Evolutionary conservation across 53 echinoderm and acorn worm genomes (phyloP), one percentile per base, ranked within the genome.

Genomic region (Luidia sarsii): DNA sequence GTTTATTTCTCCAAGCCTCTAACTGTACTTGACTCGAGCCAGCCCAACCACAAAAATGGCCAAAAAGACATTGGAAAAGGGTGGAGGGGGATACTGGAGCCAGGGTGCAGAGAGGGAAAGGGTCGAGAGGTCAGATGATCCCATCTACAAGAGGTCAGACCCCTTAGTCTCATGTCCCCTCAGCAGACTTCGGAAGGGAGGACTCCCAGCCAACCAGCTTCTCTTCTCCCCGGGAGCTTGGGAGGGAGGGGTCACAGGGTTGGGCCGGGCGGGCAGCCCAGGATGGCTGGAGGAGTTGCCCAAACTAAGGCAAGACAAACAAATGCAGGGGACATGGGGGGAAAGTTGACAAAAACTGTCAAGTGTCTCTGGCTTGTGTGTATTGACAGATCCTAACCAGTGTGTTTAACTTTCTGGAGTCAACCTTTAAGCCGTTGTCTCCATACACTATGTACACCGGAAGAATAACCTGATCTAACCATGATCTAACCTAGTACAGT

Each of bases 231-330:
- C 75, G 60, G 43, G 46, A 61, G 67, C 10, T 45, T 67, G 67
- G 10, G 41, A 11, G 41, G 11, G 41, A 53, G n/a, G n/a, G 53
- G 53, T 8, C 67, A 43, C 41, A 45, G 75, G 75, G 59, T n/a
- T n/a, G n/a, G n/a, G n/a, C n/a, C n/a, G n/a, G n/a, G 61, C 54
- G 75, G 59, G 59, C 41, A 61, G 11, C 28, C 59, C 59, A 41
- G 14, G 45, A 20, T 18, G n/a, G n/a, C n/a, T n/a, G 60, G 46
- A 30, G 46, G 33, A 57, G 9, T 46, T 31, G 28, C 41, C 61
- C 32, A 61, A n/a, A n/a, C n/a, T n/a, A n/a, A n/a, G n/a, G 62
- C 41, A 32, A 77, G 48, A 77, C 61, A 61, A 77, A 77, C 61
- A 74, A 57, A 77, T 77, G 32, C 9, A 27, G 43, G n/a, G 23